Percentiles rank a stretch among this genome's conserved stretches.
These are phyloP conservation scores for Drosophila elegans DNA, from an alignment of 1,140 invertebrate species.

Conservation along the genomic window DNA sequence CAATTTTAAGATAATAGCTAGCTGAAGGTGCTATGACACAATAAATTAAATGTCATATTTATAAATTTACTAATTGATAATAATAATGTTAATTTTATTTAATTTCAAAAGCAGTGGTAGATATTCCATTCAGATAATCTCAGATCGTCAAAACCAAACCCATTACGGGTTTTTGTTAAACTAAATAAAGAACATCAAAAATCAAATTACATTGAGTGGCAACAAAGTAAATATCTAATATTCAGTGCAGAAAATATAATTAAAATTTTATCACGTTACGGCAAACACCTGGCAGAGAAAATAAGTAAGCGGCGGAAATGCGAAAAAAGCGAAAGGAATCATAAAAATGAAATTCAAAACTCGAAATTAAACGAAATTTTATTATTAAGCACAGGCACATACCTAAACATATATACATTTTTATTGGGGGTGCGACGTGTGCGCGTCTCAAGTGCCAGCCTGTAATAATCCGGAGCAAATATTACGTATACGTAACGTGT, in stretches of 20 bases:
- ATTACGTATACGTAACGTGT: slow-evolving; percentile 70
- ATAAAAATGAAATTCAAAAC: slow-evolving; percentile 73
- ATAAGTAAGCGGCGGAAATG: slow-evolving; percentile 26
- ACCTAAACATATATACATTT: slow-evolving; percentile 46
- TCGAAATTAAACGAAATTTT: slow-evolving; percentile 80
- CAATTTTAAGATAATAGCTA: neutral
- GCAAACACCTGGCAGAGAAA: slow-evolving; percentile 54
- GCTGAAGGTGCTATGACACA: neutral
- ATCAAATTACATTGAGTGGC: slow-evolving; percentile 25
- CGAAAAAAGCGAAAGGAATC: slow-evolving; percentile 28
- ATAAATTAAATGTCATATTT: neutral
- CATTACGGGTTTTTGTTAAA: no score
- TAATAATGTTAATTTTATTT: no score
- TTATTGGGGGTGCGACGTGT: slow-evolving; percentile 60
- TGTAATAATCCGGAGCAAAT: slow-evolving; percentile 73
- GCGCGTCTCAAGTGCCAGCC: slow-evolving; percentile 59
- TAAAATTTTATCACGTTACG: slow-evolving; percentile 68
- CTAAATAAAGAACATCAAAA: neutral
- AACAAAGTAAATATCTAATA: slow-evolving; percentile 33
- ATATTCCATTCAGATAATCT: no score
- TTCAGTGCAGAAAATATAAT: slow-evolving; percentile 43
- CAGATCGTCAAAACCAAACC: no score
- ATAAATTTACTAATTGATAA: no score
- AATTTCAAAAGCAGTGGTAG: no score
- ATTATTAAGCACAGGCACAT: slow-evolving; percentile 61